Evolutionary conservation across 2,113 vertebrate species (phyloP), one percentile per base, ranked within the genome.

Genomic region (Dasypus novemcinctus): DNA sequence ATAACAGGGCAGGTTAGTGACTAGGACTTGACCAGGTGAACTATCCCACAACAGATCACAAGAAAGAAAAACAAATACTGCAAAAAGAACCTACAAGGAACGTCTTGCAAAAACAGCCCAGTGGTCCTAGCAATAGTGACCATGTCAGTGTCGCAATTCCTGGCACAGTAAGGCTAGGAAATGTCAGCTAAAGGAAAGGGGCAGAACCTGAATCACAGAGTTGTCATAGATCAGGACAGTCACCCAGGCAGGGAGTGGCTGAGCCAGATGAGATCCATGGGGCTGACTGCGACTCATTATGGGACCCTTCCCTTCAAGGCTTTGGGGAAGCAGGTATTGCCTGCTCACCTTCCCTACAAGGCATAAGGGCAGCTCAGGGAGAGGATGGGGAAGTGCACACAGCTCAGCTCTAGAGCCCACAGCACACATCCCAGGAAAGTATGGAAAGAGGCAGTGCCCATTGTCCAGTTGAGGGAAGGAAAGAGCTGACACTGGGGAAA

Each of bases 11-110:
- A 54, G 38, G 36, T 95, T 33, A 89, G 43, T 31, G 43, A 85
- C 57, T 33, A 88, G 79, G 29, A 75, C 27, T 78, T 54, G 23
- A 3, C 78, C 69, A 80, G 49, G 29, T 64, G 81, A 78, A 71
- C 46, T 59, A 36, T 21, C 27, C 64, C 54, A 68, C 20, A 27
- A 66, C 9, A 68, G 76, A 87, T 9, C 41, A 59, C 7, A 80
- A n/a, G 85, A 85, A 79, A 93, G 57, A 43, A 90, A 79, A 36
- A 20, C 23, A 57, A 68, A 52, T 68, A 57, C n/a, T 72, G 80
- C 18, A 75, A 57, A 85, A 41, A 36, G 23, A 66, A 63, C 17
- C 29, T 10, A 83, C 14, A 29, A 71, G 61, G 61, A n/a, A 86
- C 18, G n/a, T 25, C 33, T 15, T 21, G 17, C 25, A 29, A 41